Evolutionary conservation across 1,140 invertebrate genomes (phyloP).

Genomic region (Latrodectus geometricus): DNA sequence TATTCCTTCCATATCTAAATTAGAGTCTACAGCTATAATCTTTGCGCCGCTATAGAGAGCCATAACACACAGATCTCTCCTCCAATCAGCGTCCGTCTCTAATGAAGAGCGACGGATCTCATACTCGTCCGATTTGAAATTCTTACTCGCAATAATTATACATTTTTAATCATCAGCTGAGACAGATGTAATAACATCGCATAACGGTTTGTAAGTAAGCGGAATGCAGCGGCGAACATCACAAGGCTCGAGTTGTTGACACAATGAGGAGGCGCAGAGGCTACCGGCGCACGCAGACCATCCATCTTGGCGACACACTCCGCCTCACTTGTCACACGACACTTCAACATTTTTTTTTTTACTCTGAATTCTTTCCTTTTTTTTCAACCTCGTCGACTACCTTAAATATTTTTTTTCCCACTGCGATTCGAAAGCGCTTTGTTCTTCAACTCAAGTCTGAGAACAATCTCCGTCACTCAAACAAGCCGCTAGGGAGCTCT

Average conservation of each 20-base stretch:
- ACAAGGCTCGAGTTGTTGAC: slow-evolving; percentile 44
- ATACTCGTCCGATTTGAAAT: no score
- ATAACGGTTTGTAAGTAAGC: slow-evolving; percentile 14
- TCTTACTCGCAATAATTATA: no score
- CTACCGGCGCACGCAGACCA: slow-evolving; percentile 45
- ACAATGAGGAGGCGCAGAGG: slow-evolving; percentile 17
- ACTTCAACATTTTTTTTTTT: slow-evolving; percentile 6
- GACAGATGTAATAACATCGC: slow-evolving; percentile 23
- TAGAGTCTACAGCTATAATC: no score
- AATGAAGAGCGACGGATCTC: no score
- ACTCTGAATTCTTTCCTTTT: not conserved
- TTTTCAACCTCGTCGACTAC: not conserved
- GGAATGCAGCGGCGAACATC: slow-evolving; percentile 43
- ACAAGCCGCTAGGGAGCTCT: slow-evolving; percentile 11
- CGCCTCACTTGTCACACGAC: slow-evolving; percentile 50
- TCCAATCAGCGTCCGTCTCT: no score
- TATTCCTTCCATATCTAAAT: no score
- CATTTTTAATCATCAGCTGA: not conserved
- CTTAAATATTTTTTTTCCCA: not conserved
- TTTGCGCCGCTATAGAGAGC: no score
- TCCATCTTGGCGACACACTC: slow-evolving; percentile 58
- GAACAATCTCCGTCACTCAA: slow-evolving; percentile 47
- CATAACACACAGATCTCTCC: no score
- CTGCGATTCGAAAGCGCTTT: slow-evolving; percentile 30
- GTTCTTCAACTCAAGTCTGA: slow-evolving; percentile 24